A percentile compares a stretch with the other conserved stretches of the same genome.
Conservation (phyloP, 2,113 vertebrate genomes). For the Catharus minimus region DNA sequence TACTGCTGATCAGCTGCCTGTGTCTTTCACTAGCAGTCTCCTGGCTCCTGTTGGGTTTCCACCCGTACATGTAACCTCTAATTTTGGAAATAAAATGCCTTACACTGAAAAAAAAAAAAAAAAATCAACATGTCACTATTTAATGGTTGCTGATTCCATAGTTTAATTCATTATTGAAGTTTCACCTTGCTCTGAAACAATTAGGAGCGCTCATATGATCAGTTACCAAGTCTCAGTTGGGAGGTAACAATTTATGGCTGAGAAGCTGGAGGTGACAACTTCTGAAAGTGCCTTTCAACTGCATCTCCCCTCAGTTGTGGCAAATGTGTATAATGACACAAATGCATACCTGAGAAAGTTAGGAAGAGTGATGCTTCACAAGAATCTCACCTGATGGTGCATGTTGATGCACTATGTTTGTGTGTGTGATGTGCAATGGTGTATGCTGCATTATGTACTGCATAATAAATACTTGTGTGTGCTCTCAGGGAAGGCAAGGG, state of each 20-base stretch:
- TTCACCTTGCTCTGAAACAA: slow-evolving; percentile 64
- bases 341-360: neutral
- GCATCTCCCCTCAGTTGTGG: neutral
- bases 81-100: slow-evolving; percentile 24
- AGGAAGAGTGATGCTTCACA: neutral
- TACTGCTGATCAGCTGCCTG: slow-evolving; percentile 7
- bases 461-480: neutral
- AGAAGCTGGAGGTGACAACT: slow-evolving; percentile 33
- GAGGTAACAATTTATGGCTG: slow-evolving; percentile 47
- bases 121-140: neutral
- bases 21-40: slow-evolving; percentile 24
- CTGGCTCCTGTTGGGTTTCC: neutral
- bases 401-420: neutral
- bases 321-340: neutral
- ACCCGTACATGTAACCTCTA: neutral
- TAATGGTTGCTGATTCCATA: slow-evolving; percentile 52
- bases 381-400: neutral
- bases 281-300: slow-evolving; percentile 56
- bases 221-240: slow-evolving; percentile 47
- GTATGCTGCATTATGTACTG: neutral
- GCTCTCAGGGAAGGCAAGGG: neutral
- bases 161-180: slow-evolving; percentile 54
- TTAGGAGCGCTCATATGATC: slow-evolving; percentile 29
- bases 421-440: neutral
- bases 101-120: neutral